A percentile compares a stretch with the other conserved stretches of the same genome.
phyloP scores from a whole-genome alignment of 2,113 vertebrate genomes.

The Gobius niger region DNA sequence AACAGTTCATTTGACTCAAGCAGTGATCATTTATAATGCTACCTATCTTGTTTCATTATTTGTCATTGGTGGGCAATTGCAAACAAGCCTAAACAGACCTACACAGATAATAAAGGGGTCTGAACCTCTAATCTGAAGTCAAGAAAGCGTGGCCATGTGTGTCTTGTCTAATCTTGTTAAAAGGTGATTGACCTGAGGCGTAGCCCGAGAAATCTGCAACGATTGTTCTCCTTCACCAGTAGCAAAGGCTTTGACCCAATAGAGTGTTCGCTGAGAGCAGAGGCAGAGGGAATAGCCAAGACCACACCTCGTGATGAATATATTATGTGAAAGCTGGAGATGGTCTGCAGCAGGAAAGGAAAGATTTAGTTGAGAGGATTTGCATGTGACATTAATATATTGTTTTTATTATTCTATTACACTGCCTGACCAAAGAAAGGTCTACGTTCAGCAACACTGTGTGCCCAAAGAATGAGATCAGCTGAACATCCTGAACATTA shows the following conservation, averaged over 20 bases:
- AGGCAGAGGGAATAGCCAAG: not conserved
- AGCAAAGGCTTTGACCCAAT: too few species aligned
- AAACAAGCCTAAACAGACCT: conserved; percentile 28
- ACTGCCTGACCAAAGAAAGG: too few species aligned
- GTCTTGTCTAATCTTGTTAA: conserved; percentile 48
- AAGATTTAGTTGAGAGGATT: not conserved
- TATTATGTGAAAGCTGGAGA: conserved; percentile 2
- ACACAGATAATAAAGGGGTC: conserved; percentile 33
- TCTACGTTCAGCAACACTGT: too few species aligned
- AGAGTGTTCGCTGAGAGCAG: not conserved
- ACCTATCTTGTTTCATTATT: too few species aligned
- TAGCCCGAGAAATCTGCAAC: conserved; percentile 1
- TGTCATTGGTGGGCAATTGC: too few species aligned
- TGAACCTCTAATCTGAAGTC: conserved; percentile 6
- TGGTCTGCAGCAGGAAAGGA: not conserved
- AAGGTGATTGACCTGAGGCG: conserved; percentile 36
- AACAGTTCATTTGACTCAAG: too few species aligned
- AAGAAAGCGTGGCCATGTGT: not conserved
- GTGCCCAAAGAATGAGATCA: too few species aligned
- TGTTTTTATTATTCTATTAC: too few species aligned
- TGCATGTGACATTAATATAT: too few species aligned
- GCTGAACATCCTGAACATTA: too few species aligned
- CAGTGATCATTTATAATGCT: too few species aligned
- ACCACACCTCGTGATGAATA: not conserved
- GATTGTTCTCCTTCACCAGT: not conserved